A percentile compares a stretch with the other conserved stretches of the same genome.
These are phyloP conservation scores for Acanthosepion esculentum DNA, from an alignment of 2,888 invertebrate species.

Conservation along the genomic window DNA sequence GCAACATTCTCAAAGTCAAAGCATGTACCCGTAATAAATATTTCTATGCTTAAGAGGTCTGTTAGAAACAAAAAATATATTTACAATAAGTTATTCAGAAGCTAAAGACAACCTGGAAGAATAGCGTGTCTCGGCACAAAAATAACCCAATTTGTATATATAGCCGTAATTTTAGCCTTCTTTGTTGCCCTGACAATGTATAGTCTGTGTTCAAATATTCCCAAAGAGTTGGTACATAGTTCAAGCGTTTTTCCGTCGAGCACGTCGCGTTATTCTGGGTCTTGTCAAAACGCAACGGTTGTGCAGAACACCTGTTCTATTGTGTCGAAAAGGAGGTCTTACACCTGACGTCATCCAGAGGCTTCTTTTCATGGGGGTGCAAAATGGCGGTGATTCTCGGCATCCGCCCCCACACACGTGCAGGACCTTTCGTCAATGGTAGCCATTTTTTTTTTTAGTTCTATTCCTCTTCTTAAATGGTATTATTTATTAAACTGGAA, in stretches of 20 bases:
- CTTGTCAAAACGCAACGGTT: constrained; percentile 3
- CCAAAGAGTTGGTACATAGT: not conserved
- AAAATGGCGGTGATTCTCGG: not conserved
- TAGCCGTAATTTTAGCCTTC: constrained; percentile 35
- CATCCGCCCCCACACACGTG: not conserved
- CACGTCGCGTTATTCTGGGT: not conserved
- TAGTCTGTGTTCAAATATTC: not conserved
- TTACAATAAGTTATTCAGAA: not conserved
- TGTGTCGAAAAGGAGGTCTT: not conserved
- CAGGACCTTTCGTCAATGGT: not conserved
- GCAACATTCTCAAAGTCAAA: too few species aligned
- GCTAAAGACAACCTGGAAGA: not conserved
- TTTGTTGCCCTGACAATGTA: not conserved
- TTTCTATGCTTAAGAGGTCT: not conserved
- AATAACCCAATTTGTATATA: not conserved
- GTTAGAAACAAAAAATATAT: not conserved
- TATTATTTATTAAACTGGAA: not conserved
- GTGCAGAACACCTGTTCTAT: not conserved
- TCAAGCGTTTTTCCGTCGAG: constrained; percentile 13
- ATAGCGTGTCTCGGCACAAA: not conserved
- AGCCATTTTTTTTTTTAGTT: not conserved
- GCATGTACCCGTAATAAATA: too few species aligned
- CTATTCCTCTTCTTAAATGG: not conserved
- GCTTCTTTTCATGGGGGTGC: not conserved
- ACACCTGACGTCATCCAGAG: constrained; percentile 17